Evolutionary conservation across 2,888 invertebrate species (phyloP).

Genomic region (Cheilosia variabilis): DNA sequence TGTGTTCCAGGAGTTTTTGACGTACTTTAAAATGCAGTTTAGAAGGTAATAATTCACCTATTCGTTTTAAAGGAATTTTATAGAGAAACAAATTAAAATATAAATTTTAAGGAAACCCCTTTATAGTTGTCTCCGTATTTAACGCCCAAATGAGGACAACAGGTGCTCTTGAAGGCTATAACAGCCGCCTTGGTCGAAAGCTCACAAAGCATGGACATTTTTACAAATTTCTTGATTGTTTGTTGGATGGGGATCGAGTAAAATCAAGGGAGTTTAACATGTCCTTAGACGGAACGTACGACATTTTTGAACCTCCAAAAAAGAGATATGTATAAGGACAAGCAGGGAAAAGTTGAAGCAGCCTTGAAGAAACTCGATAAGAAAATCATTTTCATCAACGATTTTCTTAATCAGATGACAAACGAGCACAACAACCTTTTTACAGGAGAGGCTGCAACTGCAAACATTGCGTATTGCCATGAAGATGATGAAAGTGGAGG

Average conservation of each 20-base stretch:
- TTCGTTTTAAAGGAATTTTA: neutral
- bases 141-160: slow-evolving; percentile 2
- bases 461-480: neutral
- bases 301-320: slow-evolving; percentile 9
- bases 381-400: too few relatives aligned
- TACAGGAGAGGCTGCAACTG: neutral
- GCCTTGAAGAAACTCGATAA: too few relatives aligned
- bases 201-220: slow-evolving; percentile 9
- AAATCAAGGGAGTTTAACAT: slow-evolving; percentile 8
- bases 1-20: slow-evolving; percentile 10
- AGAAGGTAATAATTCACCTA: neutral
- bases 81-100: slow-evolving; percentile 4
- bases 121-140: slow-evolving; percentile 6
- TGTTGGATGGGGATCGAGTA: slow-evolving; percentile 3
- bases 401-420: neutral
- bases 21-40: neutral
- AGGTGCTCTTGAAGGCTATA: slow-evolving; percentile 9
- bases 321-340: too few relatives aligned
- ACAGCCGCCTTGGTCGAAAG: slow-evolving; percentile 2
- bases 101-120: slow-evolving; percentile 15
- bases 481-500: slow-evolving; percentile 1
- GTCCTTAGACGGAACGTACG: slow-evolving; percentile 3
- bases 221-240: neutral
- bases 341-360: too few relatives aligned
- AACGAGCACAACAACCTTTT: neutral